Evolutionary conservation across 2,888 invertebrate genomes (phyloP).

Genomic region (Trichopria drosophilae): DNA sequence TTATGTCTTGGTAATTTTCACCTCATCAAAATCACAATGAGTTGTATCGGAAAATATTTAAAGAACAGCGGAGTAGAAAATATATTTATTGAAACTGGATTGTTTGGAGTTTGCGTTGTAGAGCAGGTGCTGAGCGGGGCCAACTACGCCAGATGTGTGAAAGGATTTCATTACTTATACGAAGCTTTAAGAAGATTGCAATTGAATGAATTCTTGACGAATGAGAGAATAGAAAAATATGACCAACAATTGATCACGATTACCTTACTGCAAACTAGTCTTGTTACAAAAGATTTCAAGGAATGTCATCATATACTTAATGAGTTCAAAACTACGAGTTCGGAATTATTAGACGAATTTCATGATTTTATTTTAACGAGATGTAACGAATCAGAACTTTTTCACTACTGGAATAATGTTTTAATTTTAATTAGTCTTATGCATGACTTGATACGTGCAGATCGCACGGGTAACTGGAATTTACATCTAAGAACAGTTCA

Average conservation of each 20-base stretch:
- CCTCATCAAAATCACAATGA: slow-evolving; percentile 5
- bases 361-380: not conserved
- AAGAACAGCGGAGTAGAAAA: slow-evolving; percentile 22
- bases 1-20: slow-evolving; percentile 20
- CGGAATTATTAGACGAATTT: not conserved
- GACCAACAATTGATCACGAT: not conserved
- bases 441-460: not conserved
- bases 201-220: slow-evolving; percentile 11
- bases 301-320: not conserved
- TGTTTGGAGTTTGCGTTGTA: not conserved
- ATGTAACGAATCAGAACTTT: slow-evolving; percentile 7
- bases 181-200: slow-evolving; percentile 21
- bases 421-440: not conserved
- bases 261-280: slow-evolving; percentile 3
- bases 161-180: slow-evolving; percentile 10
- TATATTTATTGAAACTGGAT: slow-evolving; percentile 9
- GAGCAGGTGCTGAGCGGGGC: slow-evolving; percentile 16
- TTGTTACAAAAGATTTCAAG: slow-evolving; percentile 1
- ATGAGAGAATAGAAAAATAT: slow-evolving; percentile 2
- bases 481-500: not conserved
- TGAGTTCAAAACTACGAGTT: not conserved
- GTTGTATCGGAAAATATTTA: slow-evolving; percentile 20
- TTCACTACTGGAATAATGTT: slow-evolving; percentile 4
- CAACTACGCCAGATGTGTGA: slow-evolving; percentile 15
- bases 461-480: not conserved